Conservation (phyloP, 1,140 invertebrate species). For the Megalopta genalis region DNA sequence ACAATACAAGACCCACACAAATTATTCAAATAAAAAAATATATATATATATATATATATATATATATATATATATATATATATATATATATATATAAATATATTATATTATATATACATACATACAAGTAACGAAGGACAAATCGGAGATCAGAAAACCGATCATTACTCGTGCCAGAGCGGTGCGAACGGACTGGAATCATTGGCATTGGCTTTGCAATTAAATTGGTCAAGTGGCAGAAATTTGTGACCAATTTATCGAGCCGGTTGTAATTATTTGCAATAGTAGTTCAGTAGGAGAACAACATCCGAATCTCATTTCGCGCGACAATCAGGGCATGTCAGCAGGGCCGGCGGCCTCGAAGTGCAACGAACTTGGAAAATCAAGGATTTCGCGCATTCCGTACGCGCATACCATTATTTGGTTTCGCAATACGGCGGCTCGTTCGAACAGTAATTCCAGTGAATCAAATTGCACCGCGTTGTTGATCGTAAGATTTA, state of each 20-base stretch:
- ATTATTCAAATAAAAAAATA: too few species aligned
- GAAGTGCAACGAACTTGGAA: slow-evolving; percentile 52
- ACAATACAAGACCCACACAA: too few species aligned
- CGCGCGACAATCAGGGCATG: slow-evolving; percentile 40
- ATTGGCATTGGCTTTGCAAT: too few species aligned
- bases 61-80: too few species aligned
- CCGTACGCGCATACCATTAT: slow-evolving; percentile 36
- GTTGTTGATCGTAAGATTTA: not conserved
- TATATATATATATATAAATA: too few species aligned
- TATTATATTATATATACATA: too few species aligned
- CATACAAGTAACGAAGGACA: too few species aligned
- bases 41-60: too few species aligned
- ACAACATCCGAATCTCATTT: slow-evolving; percentile 39
- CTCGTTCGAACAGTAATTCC: slow-evolving; percentile 7
- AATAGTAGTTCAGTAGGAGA: slow-evolving; percentile 17
- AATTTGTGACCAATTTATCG: not conserved
- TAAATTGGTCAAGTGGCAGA: too few species aligned
- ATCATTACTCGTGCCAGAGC: too few species aligned
- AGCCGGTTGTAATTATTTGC: not conserved
- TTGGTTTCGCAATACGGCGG: slow-evolving; percentile 43
- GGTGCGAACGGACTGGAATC: too few species aligned
- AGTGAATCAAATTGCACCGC: slow-evolving; percentile 20
- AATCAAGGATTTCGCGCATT: slow-evolving; percentile 47
- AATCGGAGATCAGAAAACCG: too few species aligned
- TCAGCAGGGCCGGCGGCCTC: slow-evolving; percentile 43